Base-by-base conservation (phyloP, 2,888 invertebrate species). In the Heliconius ismenius region DNA sequence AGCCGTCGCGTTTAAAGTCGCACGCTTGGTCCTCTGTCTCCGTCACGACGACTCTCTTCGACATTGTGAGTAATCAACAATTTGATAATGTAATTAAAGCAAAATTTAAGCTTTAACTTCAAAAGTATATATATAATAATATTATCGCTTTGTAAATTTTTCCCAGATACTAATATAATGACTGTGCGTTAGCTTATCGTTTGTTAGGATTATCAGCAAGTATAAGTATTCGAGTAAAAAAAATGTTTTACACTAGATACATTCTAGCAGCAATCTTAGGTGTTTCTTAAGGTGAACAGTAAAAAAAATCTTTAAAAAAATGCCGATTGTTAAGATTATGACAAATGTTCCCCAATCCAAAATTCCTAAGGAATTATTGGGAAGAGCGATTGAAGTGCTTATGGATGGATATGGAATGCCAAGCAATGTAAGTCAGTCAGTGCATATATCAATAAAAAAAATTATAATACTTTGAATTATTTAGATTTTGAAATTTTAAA, bases 261-360 rank as follows among this genome's bases (percentile, higher is more conserved):
- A 24, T 65, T 36, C 65, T n/a, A n/a, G n/a, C 39, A 65, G 13
- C 4, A 24, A 39, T 36, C 39, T 65, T 65, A 65, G 39, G n/a
- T 24, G n/a, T 62, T 26, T 15, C 39, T 65, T 13, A 4, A n/a
- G 3, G n/a, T n/a, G 4, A 65, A 65, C 39, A 39, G 39, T 39
- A 36, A 36, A 65, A n/a, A 39, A 65, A 39, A 65, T 39, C 11
- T 39, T 32, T 9, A 2, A 36, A 65, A 49, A 65, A 65, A 65
- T 65, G 65, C 65, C 65, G 39, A 65, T 65, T 39, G 36, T 65
- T 36, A 65, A 65, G 39, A 65, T 65, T 39, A 36, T 65, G 36
- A 65, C 65, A 2, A 65, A 65, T 65, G 2, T 65, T 65, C 65
- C 65, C 13, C 36, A 65, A 65, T 65, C 65, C 1, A 39, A 65